Conservation (phyloP, 2,797 vertebrate species). For the Salmo trutta region DNA sequence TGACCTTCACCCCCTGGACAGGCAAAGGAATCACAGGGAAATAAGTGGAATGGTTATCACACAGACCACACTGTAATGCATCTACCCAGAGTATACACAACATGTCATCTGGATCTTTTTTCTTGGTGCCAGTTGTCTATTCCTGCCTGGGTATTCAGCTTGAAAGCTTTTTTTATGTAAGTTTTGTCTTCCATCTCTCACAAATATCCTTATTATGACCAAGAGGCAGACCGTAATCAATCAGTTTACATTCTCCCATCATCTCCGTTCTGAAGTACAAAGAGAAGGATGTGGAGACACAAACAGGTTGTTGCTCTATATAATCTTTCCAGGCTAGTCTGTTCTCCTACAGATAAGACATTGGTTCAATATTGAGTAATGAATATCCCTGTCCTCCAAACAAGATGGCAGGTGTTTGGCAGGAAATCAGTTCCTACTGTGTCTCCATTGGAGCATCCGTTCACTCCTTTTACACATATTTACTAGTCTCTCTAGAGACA, state of each 20-base stretch:
- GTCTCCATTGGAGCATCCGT: neutral
- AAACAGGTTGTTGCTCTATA: neutral
- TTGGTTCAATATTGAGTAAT: neutral
- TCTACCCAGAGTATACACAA: neutral
- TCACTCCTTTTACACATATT: neutral
- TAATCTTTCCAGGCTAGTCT: neutral
- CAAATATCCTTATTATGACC: neutral
- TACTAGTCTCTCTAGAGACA: no score
- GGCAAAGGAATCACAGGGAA: neutral
- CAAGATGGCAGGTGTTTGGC: neutral
- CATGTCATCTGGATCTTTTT: neutral
- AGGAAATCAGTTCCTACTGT: no score
- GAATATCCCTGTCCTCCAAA: neutral
- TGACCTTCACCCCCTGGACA: neutral
- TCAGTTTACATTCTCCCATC: neutral
- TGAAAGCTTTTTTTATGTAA: neutral
- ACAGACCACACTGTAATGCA: neutral
- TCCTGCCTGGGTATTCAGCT: neutral
- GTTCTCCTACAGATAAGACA: neutral
- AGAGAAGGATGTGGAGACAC: neutral
- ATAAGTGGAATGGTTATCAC: neutral
- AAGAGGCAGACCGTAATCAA: neutral
- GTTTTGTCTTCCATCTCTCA: neutral
- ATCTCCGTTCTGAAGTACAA: neutral
- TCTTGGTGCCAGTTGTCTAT: neutral